Conservation (phyloP, 2,888 invertebrate genomes). For the Cephalotes varians region DNA sequence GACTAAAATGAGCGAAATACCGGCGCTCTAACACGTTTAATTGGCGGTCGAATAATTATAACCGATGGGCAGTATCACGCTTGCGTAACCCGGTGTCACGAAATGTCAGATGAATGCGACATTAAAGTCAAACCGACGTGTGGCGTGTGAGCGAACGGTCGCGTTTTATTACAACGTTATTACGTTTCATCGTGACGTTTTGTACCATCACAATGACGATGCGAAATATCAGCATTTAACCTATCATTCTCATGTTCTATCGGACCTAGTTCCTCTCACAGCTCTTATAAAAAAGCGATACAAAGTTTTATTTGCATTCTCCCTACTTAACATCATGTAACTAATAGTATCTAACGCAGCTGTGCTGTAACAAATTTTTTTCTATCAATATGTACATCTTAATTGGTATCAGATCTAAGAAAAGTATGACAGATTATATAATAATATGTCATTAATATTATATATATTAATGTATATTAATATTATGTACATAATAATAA, state of each 20-base stretch:
- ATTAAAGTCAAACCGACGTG: conserved; percentile 49
- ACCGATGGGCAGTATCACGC: conserved; percentile 54
- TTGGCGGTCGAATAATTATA: conserved; percentile 56
- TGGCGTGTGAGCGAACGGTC: conserved; percentile 40
- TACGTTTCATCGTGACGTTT: conserved; percentile 54
- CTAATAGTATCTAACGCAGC: conserved; percentile 8
- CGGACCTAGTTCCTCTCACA: background rate
- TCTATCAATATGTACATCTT: background rate
- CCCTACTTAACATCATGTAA: background rate
- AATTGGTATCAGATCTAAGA: background rate
- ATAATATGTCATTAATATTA: background rate
- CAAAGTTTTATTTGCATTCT: background rate
- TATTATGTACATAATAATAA: background rate
- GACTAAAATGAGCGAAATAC: conserved; percentile 37
- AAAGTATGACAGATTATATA: background rate
- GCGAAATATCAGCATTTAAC: conserved; percentile 52
- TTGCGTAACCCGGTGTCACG: conserved; percentile 53
- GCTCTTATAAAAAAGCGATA: background rate
- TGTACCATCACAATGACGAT: conserved; percentile 50
- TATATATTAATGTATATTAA: no score
- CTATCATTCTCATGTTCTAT: conserved; percentile 18
- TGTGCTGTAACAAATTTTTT: background rate
- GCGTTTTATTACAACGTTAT: conserved; percentile 54
- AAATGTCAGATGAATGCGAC: conserved; percentile 50
- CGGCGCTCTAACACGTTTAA: conserved; percentile 51